Base-by-base conservation (phyloP, 2,797 vertebrate genomes). In the Alfaro cultratus region DNA sequence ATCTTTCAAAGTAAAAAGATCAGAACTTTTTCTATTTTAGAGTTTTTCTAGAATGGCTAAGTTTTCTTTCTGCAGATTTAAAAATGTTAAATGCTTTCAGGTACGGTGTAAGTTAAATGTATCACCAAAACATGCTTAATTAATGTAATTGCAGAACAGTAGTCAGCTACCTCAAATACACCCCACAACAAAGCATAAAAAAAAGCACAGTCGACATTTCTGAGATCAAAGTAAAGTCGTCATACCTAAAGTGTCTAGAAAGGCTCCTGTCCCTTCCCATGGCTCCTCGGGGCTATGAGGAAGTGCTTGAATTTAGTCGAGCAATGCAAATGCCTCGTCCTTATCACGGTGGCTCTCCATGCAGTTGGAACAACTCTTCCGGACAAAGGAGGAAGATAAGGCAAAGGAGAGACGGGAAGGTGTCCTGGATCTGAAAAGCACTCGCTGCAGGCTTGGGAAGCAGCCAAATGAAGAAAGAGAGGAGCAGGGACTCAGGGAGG, bases 191-290 rank as follows among this genome's bases (percentile, higher is more conserved):
- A 87, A 87, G 73, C 80, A 79, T 15, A 83, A 57, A 79, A 81
- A 55, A 60, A 60, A 81, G 77, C 84, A 75, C 13, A 80, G 70
- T 2, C 57, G 81, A 75, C 68, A 62, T 64, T 46, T 68, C 64
- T 6, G 31, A 81, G 72, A 93, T 86, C 75, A 87, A 88, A 92
- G 51, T 8, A 85, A 89, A 90, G 87, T 51, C 34, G 55, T 79
- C 96, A 29, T 98, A 99, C 98, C 97, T 96, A 97, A 99, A 98
- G 95, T 97, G 97, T 90, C 96, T 96, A 91, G 97, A 97, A 95
- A 99, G 97, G 89, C 95, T 97, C 92, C 96, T 96, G 91, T 98
- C 97, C 91, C 97, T 97, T 89, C 97, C 97, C 98, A 99, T 96
- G 92, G 85, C 85, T 93, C 86, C 82, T 86, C 80, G 1, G 87